These are phyloP conservation scores for Trematomus bernacchii DNA, from an alignment of 2,797 vertebrate species.

Conservation along the genomic window DNA sequence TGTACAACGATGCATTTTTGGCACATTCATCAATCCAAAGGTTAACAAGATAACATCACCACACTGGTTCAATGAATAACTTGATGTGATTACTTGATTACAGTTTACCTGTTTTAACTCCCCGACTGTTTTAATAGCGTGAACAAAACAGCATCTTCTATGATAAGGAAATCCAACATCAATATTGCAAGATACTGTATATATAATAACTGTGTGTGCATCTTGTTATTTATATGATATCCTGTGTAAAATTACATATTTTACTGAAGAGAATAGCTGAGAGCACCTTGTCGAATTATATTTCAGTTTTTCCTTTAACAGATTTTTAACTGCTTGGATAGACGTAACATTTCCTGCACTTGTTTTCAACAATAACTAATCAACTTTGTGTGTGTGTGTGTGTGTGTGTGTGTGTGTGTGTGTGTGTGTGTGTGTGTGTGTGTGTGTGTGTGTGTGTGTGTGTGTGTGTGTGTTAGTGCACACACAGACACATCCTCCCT, in stretches of 20 bases:
- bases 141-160: background rate
- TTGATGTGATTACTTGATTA: constrained; percentile 43
- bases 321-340: constrained; percentile 10
- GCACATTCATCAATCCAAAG: constrained; percentile 55
- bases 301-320: constrained; percentile 4
- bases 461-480: no score
- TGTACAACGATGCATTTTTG: constrained; percentile 54
- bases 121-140: background rate
- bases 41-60: constrained; percentile 54
- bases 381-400: constrained; percentile 29
- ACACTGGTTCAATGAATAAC: constrained; percentile 37
- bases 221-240: background rate
- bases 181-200: background rate
- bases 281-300: background rate
- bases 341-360: constrained; percentile 11
- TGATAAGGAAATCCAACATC: background rate
- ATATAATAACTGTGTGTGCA: background rate
- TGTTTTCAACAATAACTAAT: constrained; percentile 32
- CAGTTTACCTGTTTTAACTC: constrained; percentile 13
- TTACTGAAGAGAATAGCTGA: background rate
- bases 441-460: no score
- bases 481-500: constrained; percentile 27
- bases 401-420: background rate
- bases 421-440: background rate
- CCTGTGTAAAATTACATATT: background rate